A percentile compares a stretch with the other conserved stretches of the same genome.
These are phyloP conservation scores for Psilanteris sp. DNA, from an alignment of 1,140 invertebrate genomes.

Conservation along the genomic window DNA sequence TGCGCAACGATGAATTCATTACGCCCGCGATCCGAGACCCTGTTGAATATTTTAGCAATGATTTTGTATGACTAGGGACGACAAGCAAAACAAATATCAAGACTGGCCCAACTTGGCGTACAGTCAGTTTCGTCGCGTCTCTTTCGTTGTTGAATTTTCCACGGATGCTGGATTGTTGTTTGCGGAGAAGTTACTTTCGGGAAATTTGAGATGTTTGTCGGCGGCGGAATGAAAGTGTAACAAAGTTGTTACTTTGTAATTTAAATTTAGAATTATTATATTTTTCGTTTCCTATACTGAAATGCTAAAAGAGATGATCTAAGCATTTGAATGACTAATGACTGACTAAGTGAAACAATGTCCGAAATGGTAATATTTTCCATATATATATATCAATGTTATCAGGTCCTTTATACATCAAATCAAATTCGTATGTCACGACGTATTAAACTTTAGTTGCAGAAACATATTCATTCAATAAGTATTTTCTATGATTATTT, in stretches of 20 bases:
- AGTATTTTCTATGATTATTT: no score
- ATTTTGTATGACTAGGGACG: constrained; percentile 59
- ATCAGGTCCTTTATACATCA: no score
- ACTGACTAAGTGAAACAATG: no score
- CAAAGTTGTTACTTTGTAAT: constrained; percentile 19
- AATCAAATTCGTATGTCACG: no score
- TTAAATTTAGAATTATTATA: constrained; percentile 14
- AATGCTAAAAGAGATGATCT: no score
- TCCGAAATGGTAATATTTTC: no score
- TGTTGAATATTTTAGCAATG: constrained; percentile 60
- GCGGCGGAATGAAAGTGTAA: constrained; percentile 7
- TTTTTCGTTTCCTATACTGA: neutral
- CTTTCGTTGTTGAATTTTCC: constrained; percentile 35
- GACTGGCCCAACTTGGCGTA: constrained; percentile 42
- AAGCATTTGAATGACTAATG: no score
- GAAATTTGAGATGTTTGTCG: constrained; percentile 46
- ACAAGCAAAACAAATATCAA: constrained; percentile 61
- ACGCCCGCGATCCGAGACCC: constrained; percentile 54
- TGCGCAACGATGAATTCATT: constrained; percentile 62
- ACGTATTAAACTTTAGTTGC: no score
- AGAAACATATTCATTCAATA: no score
- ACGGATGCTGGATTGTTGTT: constrained; percentile 37
- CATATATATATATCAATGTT: no score
- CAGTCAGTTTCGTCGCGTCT: constrained; percentile 8
- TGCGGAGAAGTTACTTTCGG: constrained; percentile 42